phyloP scores from a whole-genome alignment of 1,140 invertebrate species.

The Drosophila auraria region DNA sequence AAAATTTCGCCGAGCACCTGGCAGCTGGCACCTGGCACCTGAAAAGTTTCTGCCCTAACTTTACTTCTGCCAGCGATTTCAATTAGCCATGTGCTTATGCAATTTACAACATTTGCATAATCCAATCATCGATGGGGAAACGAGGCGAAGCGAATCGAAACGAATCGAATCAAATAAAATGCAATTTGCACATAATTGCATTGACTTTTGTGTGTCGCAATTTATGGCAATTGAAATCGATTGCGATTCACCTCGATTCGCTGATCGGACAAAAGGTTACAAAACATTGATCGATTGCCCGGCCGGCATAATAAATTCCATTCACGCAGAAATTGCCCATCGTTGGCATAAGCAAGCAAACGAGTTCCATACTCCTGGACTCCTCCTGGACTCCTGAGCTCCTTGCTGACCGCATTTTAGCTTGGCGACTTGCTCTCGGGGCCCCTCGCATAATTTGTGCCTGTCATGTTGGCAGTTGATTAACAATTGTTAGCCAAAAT shows the following conservation, averaged over 20 bases:
- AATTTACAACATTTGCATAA: conserved; percentile 63
- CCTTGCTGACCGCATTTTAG: conserved; percentile 28
- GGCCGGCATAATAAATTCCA: conserved; percentile 36
- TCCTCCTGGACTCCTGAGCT: too few species aligned
- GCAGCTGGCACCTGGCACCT: not conserved
- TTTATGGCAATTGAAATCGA: conserved; percentile 70
- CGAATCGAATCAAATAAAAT: conserved; percentile 67
- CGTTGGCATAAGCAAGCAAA: conserved; percentile 21
- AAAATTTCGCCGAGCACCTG: not conserved
- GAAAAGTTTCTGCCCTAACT: conserved; percentile 15
- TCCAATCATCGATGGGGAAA: conserved; percentile 45
- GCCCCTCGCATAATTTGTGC: conserved; percentile 68
- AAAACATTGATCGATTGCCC: conserved; percentile 44
- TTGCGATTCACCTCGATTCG: conserved; percentile 27
- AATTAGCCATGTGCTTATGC: conserved; percentile 56
- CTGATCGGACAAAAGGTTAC: conserved; percentile 30
- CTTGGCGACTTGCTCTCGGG: conserved; percentile 28
- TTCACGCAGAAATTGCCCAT: conserved; percentile 29
- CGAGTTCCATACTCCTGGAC: not conserved
- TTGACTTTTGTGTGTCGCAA: conserved; percentile 58
- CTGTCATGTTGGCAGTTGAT: conserved; percentile 78
- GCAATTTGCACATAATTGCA: conserved; percentile 73
- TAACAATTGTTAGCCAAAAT: conserved; percentile 75
- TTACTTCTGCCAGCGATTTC: conserved; percentile 31
- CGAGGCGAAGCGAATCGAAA: conserved; percentile 17